A percentile compares a stretch with the other conserved stretches of the same genome.
These are phyloP conservation scores for Spodoptera litura DNA, from an alignment of 1,140 invertebrate species.

Conservation along the genomic window DNA sequence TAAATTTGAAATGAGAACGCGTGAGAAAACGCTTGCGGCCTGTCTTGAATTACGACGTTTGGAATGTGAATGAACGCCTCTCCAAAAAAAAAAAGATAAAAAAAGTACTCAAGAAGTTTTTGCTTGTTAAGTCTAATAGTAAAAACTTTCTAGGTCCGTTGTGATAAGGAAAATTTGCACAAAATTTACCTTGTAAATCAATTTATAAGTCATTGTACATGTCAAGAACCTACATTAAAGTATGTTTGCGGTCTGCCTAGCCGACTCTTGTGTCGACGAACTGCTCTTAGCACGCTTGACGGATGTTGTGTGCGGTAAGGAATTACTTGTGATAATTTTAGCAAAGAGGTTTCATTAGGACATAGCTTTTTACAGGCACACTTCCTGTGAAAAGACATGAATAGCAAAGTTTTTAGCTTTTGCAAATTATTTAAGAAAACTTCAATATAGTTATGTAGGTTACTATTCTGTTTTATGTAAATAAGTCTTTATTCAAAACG, in stretches of 20 bases:
- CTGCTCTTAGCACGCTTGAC: slow-evolving; percentile 24
- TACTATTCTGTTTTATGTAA: background rate
- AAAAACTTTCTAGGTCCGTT: slow-evolving; percentile 8
- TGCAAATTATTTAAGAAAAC: background rate
- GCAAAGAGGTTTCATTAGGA: background rate
- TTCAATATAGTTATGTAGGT: too few relatives aligned
- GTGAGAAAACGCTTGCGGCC: slow-evolving; percentile 69
- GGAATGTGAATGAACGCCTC: slow-evolving; percentile 53
- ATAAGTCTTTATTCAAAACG: background rate
- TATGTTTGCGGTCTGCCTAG: slow-evolving; percentile 31
- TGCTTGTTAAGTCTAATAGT: slow-evolving; percentile 28
- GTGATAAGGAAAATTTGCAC: slow-evolving; percentile 13
- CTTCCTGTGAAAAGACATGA: background rate
- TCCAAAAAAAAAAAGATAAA: slow-evolving; percentile 32
- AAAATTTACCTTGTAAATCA: slow-evolving; percentile 18
- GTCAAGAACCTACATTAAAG: slow-evolving; percentile 29
- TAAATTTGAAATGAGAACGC: slow-evolving; percentile 69
- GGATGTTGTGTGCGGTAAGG: slow-evolving; percentile 8
- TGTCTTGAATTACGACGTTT: slow-evolving; percentile 56
- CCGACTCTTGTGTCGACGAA: slow-evolving; percentile 37
- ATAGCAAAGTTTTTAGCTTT: background rate
- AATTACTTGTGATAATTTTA: slow-evolving; percentile 22
- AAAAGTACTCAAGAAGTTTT: slow-evolving; percentile 51
- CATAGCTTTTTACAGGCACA: background rate
- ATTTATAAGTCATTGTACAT: slow-evolving; percentile 34